Evolutionary conservation across 1,140 invertebrate genomes (phyloP), one percentile per base, ranked within the genome.

Genomic region (Bombus fervidus): DNA sequence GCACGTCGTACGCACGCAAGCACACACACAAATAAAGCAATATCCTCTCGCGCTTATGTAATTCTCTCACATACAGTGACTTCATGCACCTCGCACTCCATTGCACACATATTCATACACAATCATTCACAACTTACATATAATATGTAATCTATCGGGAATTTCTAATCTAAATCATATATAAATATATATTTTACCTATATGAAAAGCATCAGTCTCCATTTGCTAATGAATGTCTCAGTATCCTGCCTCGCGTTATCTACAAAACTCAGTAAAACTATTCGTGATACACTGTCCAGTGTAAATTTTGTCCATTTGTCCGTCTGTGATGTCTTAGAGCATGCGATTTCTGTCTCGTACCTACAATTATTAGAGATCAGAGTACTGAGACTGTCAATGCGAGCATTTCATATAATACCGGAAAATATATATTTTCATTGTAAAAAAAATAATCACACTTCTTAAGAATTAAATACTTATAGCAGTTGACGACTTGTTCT

Each of bases 161-260:
- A 93, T 88, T 75, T 91, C 91, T 94, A 94, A 93, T 89, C 93
- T 95, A 95, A 93, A 93, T 94, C 87, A 91, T 94, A 92, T 93
- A 93, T 93, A 94, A 94, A 95, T 95, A 95, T 95, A 95, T 95
- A 95, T 95, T 94, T 95, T 91, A 94, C 93, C 93, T 95, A 94
- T 95, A 95, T 95, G 94, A 95, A 95, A 95, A 94, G 94, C 94
- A 92, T 95, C 94, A 95, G 94, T 94, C 94, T 94, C 92, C 91
- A 93, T 92, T 90, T 92, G 92, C 91, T 92, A 90, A 89, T 82
- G 85, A 87, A 79, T 87, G 76, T 91, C 88, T 89, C 89, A 89
- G 86, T 90, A 88, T 83, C 59, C 85, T 81, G 77, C 86, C 78
- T 77, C 78, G 71, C 57, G 47, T 62, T 88, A 86, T 82, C 84